These are phyloP conservation scores for Ceratina calcarata DNA, from an alignment of 1,140 invertebrate species.

Conservation along the genomic window DNA sequence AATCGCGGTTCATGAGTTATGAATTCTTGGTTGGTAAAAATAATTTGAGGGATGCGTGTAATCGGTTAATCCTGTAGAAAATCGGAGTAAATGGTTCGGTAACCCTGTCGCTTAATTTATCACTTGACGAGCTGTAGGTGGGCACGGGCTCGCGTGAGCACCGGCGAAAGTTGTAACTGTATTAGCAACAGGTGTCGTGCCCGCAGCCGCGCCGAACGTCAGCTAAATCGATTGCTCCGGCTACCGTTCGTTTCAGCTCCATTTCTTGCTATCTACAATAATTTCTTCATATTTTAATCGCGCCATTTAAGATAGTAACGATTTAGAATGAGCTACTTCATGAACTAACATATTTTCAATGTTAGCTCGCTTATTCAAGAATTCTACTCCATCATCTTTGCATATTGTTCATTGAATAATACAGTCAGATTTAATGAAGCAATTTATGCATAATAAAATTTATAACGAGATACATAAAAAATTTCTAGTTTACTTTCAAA, in stretches of 20 bases:
- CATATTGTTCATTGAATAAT: too few species aligned
- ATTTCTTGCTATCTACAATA: background rate
- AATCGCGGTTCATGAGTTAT: too few species aligned
- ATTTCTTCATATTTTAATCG: too few species aligned
- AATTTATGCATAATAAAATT: too few species aligned
- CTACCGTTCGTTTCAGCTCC: background rate
- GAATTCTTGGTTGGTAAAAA: background rate
- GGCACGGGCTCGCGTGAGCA: background rate
- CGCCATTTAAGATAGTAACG: background rate
- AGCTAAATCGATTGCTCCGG: conserved; percentile 38
- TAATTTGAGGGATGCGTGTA: background rate
- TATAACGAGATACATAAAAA: too few species aligned
- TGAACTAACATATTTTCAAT: too few species aligned
- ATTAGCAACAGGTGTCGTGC: conserved; percentile 58
- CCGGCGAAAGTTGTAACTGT: conserved; percentile 37
- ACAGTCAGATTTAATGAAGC: too few species aligned
- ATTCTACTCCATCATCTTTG: too few species aligned
- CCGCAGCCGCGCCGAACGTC: background rate
- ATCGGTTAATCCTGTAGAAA: background rate
- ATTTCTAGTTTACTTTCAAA: too few species aligned
- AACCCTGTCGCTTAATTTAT: conserved; percentile 25
- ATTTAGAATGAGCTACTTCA: too few species aligned
- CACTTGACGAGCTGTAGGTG: background rate
- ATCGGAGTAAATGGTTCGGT: background rate
- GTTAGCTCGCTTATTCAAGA: too few species aligned